Base-by-base conservation (phyloP, 92 coral and sea anemone species). In the Parazoanthus darwini region DNA sequence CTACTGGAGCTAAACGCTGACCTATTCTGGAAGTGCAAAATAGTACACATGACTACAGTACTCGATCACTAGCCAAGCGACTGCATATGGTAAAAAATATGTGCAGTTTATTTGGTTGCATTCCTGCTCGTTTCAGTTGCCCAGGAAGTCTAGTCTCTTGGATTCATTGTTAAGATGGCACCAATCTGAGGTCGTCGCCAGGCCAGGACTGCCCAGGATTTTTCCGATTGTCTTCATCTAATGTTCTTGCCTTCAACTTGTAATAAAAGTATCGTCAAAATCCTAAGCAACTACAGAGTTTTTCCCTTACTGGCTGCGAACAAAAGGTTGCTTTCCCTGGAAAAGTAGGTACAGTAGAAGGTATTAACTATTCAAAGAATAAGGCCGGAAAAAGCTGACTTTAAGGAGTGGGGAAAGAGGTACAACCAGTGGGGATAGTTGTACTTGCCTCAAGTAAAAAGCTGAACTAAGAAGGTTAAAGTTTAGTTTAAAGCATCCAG, bases 101-200 rank as follows among this genome's bases (percentile, higher is more conserved):
- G 74, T 0, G 14, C 74, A 68, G 72, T 66, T 66, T 18, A 3
- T 68, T 68, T 68, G 74, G 35, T 35, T 23, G 74, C 11, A 68
- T 35, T n/a, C 71, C 71, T 65, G 71, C 72, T 25, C 74, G 35
- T n/a, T n/a, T 68, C 35, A 68, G 36, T 2, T 68, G 74, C 74
- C n/a, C 74, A 3, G 20, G 59, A 54, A 68, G 33, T 68, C 6
- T 20, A 68, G 74, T 68, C 74, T 68, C 74, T n/a, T 68, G 74
- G 74, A 25, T n/a, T n/a, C 26, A n/a, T n/a, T 68, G 74, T n/a
- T n/a, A 68, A 26, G 74, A 68, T 29, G 74, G 74, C 74, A 68
- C 22, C 35, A n/a, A 68, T 68, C 25, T 68, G 74, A 0, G 35
- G 74, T n/a, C 1, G 74, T 23, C 74, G 25, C 74, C 25, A 68